These are phyloP conservation scores for Cerceris ruficornis DNA, from an alignment of 2,888 invertebrate species.

Conservation along the genomic window DNA sequence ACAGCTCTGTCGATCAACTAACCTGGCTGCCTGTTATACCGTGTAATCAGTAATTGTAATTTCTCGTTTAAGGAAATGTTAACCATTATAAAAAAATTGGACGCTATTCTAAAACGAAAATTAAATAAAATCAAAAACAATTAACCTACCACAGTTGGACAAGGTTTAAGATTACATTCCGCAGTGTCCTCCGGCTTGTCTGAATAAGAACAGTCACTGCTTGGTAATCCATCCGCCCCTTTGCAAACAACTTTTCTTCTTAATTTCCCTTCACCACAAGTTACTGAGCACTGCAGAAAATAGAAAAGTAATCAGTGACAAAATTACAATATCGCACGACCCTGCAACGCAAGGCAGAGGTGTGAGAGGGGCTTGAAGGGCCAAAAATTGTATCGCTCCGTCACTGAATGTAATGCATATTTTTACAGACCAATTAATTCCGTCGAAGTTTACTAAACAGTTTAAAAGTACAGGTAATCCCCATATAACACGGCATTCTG, in stretches of 20 bases:
- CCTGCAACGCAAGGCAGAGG: neutral
- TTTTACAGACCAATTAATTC: too few relatives aligned
- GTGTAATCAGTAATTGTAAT: too few relatives aligned
- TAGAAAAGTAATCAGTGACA: constrained; percentile 6
- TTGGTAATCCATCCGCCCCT: constrained; percentile 71
- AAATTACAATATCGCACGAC: neutral
- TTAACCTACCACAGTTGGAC: constrained; percentile 68
- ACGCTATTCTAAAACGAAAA: neutral
- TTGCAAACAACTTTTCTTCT: constrained; percentile 81
- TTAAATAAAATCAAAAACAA: neutral
- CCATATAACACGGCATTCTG: too few relatives aligned
- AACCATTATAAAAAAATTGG: neutral
- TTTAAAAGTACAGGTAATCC: too few relatives aligned
- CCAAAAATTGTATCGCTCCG: too few relatives aligned
- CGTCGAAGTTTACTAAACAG: too few relatives aligned
- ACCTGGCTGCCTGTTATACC: too few relatives aligned
- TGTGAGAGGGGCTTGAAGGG: too few relatives aligned
- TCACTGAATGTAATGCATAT: too few relatives aligned
- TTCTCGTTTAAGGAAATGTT: too few relatives aligned
- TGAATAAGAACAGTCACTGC: constrained; percentile 64
- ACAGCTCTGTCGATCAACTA: too few relatives aligned
- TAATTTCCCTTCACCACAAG: constrained; percentile 83
- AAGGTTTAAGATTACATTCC: constrained; percentile 66
- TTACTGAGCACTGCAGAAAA: constrained; percentile 74
- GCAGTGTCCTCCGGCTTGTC: constrained; percentile 65